phyloP scores from a whole-genome alignment of 1,140 invertebrate genomes.

The Drosophila insularis region DNA sequence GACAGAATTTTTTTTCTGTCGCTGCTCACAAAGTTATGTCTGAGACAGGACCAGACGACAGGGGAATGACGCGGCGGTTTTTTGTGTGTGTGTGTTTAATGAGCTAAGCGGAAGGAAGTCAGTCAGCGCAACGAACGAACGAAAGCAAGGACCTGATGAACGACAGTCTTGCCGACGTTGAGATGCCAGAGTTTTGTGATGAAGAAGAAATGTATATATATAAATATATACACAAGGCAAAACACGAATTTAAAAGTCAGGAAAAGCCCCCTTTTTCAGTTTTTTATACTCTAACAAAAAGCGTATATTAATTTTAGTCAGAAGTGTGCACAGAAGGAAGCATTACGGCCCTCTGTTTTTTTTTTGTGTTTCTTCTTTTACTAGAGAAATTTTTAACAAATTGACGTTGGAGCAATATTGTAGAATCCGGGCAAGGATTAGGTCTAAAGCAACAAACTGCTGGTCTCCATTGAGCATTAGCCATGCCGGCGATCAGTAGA shows the following conservation, averaged over 20 bases:
- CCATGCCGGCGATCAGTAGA: neutral
- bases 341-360: too few relatives aligned
- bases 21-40: slow-evolving; percentile 51
- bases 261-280: slow-evolving; percentile 31
- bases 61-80: slow-evolving; percentile 19
- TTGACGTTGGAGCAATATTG: too few relatives aligned
- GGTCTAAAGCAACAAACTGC: neutral
- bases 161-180: neutral
- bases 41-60: slow-evolving; percentile 38
- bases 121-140: slow-evolving; percentile 60
- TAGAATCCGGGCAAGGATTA: neutral
- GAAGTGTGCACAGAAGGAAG: too few relatives aligned
- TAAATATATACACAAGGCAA: slow-evolving; percentile 57
- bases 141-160: slow-evolving; percentile 45
- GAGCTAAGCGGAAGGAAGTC: slow-evolving; percentile 80
- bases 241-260: slow-evolving; percentile 50
- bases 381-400: too few relatives aligned
- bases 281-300: too few relatives aligned
- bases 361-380: too few relatives aligned
- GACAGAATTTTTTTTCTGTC: slow-evolving; percentile 24
- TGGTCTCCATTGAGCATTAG: neutral
- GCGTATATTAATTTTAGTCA: too few relatives aligned
- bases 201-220: slow-evolving; percentile 20
- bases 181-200: slow-evolving; percentile 22
- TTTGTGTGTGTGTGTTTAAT: slow-evolving; percentile 68